Conservation (phyloP, 2,113 vertebrate species). For the Scatophagus argus region DNA sequence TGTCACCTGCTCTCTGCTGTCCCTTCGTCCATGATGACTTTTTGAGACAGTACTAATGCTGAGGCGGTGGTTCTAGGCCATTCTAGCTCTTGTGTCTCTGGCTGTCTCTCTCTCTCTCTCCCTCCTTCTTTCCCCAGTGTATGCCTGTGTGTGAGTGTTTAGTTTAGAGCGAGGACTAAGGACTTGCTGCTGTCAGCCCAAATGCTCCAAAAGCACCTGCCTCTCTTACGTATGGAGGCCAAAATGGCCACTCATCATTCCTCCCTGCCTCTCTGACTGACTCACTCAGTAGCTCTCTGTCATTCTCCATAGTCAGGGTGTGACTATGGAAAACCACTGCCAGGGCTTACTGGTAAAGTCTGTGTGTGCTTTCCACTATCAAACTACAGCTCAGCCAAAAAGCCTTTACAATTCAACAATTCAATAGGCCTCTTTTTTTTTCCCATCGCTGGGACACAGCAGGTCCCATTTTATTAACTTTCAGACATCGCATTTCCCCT, state of each 20-base stretch:
- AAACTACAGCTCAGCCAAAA: slow-evolving; percentile 73
- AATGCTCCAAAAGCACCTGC: slow-evolving; percentile 73
- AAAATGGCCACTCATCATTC: slow-evolving; percentile 80
- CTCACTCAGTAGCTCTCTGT: slow-evolving; percentile 69
- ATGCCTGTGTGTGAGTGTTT: slow-evolving; percentile 29
- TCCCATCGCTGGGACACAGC: slow-evolving; percentile 43
- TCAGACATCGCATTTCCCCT: slow-evolving; percentile 25
- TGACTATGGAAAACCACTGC: slow-evolving; percentile 72
- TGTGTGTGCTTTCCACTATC: slow-evolving; percentile 70
- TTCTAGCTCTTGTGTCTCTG: slow-evolving; percentile 61
- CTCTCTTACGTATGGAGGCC: slow-evolving; percentile 63
- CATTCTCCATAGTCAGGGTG: slow-evolving; percentile 76
- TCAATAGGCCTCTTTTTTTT: slow-evolving; percentile 68
- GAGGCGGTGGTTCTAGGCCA: slow-evolving; percentile 47
- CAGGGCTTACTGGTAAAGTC: slow-evolving; percentile 78
- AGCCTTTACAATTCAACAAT: slow-evolving; percentile 73
- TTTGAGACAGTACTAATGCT: slow-evolving; percentile 42
- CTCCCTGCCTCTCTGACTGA: slow-evolving; percentile 64
- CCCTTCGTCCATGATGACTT: neutral
- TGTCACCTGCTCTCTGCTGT: neutral
- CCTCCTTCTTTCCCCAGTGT: slow-evolving; percentile 37
- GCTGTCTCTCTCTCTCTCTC: slow-evolving; percentile 34
- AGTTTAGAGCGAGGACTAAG: slow-evolving; percentile 61
- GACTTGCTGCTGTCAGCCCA: slow-evolving; percentile 83
- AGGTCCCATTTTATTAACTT: slow-evolving; percentile 52